Evolutionary conservation across 2,888 invertebrate species (phyloP).

Genomic region (Acrobasis consociella): DNA sequence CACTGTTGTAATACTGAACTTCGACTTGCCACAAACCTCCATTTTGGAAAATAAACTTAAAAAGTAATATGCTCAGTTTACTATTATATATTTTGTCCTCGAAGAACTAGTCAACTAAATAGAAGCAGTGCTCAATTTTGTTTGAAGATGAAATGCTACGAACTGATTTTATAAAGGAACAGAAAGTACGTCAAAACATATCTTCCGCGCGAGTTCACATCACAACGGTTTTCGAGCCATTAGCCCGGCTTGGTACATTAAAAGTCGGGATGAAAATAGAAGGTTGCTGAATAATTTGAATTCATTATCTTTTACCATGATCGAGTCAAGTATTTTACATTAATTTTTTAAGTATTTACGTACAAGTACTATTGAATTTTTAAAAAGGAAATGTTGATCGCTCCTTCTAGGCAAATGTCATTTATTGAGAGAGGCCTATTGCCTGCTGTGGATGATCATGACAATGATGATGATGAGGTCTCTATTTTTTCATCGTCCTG

Average conservation of each 20-base stretch:
- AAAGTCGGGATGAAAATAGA: constrained; percentile 58
- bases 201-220: constrained; percentile 63
- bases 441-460: no score
- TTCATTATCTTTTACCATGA: neutral
- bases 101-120: no score
- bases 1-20: constrained; percentile 39
- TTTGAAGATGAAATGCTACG: constrained; percentile 20
- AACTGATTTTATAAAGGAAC: constrained; percentile 64
- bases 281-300: neutral
- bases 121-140: neutral
- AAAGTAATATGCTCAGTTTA: neutral
- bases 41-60: constrained; percentile 32
- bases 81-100: no score
- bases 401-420: no score
- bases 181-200: constrained; percentile 64
- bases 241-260: constrained; percentile 55
- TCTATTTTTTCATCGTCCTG: no score
- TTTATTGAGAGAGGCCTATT: no score
- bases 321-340: neutral
- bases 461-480: no score
- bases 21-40: constrained; percentile 30
- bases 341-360: no score
- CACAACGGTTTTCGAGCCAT: constrained; percentile 64
- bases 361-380: no score
- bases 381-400: no score